Percentiles rank a stretch among this genome's conserved stretches.
These are phyloP conservation scores for Brachionus rubens DNA, from an alignment of 1,140 invertebrate genomes.

Conservation along the genomic window DNA sequence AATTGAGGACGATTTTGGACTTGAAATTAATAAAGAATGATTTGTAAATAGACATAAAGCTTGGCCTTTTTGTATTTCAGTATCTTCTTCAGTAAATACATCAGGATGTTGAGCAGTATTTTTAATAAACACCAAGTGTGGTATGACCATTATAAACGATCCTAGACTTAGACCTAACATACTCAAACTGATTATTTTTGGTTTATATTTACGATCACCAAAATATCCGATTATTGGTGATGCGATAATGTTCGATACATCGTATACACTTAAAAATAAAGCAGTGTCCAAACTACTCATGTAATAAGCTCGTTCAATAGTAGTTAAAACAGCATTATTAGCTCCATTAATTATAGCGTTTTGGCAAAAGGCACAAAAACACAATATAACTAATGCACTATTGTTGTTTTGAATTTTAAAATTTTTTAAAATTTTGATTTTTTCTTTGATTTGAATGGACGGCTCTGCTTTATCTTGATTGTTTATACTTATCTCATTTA, in stretches of 20 bases:
- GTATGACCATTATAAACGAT: not conserved
- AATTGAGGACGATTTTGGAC: not conserved
- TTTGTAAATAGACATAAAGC: slow-evolving; percentile 1
- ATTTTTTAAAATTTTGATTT: not conserved
- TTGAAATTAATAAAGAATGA: not conserved
- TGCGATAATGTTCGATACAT: slow-evolving; percentile 3
- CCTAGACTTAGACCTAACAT: slow-evolving; percentile 28
- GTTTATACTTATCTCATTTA: too few relatives aligned
- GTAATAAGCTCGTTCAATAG: slow-evolving; percentile 3
- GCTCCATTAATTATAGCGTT: slow-evolving; percentile 29
- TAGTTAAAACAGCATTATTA: slow-evolving; percentile 38
- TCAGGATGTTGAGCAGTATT: not conserved
- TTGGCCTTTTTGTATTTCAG: not conserved
- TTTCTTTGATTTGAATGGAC: too few relatives aligned
- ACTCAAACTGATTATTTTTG: slow-evolving; percentile 5
- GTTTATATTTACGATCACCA: slow-evolving; percentile 8
- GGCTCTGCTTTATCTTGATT: too few relatives aligned
- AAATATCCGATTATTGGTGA: slow-evolving; percentile 42
- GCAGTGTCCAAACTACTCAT: not conserved
- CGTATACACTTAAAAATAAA: slow-evolving; percentile 12
- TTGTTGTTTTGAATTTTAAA: slow-evolving; percentile 38
- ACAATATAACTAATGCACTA: not conserved
- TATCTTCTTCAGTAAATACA: not conserved
- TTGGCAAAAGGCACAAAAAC: slow-evolving; percentile 6
- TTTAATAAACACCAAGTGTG: slow-evolving; percentile 25